Evolutionary conservation across 1,140 invertebrate genomes (phyloP).

Genomic region (Atta texana): DNA sequence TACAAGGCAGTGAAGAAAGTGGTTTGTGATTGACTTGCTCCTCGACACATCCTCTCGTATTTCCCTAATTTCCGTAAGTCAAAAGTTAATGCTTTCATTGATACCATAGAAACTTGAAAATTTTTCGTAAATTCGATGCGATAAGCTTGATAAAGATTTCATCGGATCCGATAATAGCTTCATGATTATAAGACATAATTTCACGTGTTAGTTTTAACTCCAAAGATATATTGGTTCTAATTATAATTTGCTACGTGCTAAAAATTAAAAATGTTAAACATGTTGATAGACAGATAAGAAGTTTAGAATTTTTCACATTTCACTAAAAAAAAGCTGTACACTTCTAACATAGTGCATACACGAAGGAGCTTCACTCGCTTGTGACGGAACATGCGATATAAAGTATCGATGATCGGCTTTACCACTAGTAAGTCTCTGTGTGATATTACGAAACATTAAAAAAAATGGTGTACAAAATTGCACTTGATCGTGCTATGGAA

Average conservation of each 20-base stretch:
- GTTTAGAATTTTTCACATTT: background rate
- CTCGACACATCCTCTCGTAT: background rate
- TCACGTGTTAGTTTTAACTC: background rate
- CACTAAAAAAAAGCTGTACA: background rate
- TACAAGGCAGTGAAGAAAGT: conserved; percentile 3
- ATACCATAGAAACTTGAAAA: background rate
- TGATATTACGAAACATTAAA: conserved; percentile 2
- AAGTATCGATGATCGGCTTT: background rate
- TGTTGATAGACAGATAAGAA: background rate
- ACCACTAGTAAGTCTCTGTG: background rate
- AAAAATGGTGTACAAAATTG: conserved; percentile 8
- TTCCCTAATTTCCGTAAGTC: background rate
- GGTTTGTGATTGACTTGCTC: background rate
- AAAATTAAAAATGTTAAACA: conserved; percentile 16
- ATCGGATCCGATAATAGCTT: background rate
- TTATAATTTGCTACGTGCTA: background rate
- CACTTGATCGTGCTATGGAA: conserved; percentile 8
- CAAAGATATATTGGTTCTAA: background rate
- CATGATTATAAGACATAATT: background rate
- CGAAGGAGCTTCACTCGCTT: conserved; percentile 2
- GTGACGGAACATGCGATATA: background rate
- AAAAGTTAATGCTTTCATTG: background rate
- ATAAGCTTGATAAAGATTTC: background rate
- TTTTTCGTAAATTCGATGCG: background rate
- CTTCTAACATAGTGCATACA: background rate